Evolutionary conservation across 2,113 vertebrate species (phyloP), one percentile per base, ranked within the genome.

Genomic region (Taurulus bubalis): DNA sequence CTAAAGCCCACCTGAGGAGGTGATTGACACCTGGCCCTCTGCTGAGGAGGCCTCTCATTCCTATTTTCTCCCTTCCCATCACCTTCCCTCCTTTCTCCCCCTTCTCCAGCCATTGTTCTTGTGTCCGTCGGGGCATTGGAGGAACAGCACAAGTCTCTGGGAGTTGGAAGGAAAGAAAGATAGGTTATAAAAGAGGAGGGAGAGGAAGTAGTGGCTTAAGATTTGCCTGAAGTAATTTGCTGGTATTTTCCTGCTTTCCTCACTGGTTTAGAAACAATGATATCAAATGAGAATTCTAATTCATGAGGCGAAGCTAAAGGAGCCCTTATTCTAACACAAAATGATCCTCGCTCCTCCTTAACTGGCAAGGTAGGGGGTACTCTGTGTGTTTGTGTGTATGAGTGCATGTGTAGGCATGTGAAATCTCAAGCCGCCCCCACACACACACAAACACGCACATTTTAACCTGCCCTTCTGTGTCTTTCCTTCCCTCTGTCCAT

Each of bases 21-120:
- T 98, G 97, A 98, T 96, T 98, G 97, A 96, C 96, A 92, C 94
- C 70, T 95, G 95, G 95, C 93, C 95, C 96, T 94, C 95, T 94
- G 94, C 94, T 94, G 94, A 94, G 94, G 95, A 96, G 95, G 94
- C 95, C 93, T 93, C 94, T 95, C 88, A 92, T 92, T 92, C 89
- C 95, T 92, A 92, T 94, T 67, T 94, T 86, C 93, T 87, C 88
- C 91, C 89, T 83, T 93, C 89, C 92, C 95, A 95, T 65, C 16
- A 67, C 94, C 93, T 92, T 47, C 18, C 47, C 45, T 36, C 60
- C 45, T n/a, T 32, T 12, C 55, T 32, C 32, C 32, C 36, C 12
- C 77, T 84, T 84, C 76, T 85, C 49, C 38, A 78, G 82, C 67
- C 80, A 79, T 86, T 71, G 36, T 73, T 85, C 77, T 69, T 75